Evolutionary conservation across 2,797 vertebrate species (phyloP).

Genomic region (Lates japonicus): DNA sequence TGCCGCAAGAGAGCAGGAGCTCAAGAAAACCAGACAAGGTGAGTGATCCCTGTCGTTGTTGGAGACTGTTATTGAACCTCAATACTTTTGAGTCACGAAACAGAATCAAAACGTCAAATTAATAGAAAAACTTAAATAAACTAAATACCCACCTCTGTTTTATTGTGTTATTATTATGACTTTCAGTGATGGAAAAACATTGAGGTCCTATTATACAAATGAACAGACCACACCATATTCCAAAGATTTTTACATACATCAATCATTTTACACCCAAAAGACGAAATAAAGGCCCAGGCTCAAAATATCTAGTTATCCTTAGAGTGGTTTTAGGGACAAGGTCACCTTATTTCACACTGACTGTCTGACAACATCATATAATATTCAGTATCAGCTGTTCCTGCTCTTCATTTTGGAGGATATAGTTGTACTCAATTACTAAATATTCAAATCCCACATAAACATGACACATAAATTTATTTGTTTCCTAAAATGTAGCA

Average conservation of each 20-base stretch:
- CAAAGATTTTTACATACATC: too few species aligned
- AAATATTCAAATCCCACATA: not conserved
- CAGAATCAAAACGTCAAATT: conserved; percentile 12
- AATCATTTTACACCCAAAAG: too few species aligned
- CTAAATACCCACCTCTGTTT: not conserved
- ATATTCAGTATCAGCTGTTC: not conserved
- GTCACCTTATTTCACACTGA: not conserved
- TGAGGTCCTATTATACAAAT: too few species aligned
- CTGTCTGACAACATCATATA: not conserved
- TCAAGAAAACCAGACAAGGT: conserved; percentile 12
- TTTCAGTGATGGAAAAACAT: too few species aligned
- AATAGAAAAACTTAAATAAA: too few species aligned
- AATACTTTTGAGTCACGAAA: conserved; percentile 6
- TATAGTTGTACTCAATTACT: not conserved
- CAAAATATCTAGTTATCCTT: too few species aligned
- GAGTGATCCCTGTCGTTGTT: conserved; percentile 56
- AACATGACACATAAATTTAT: not conserved
- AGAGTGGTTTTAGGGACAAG: too few species aligned
- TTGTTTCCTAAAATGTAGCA: not conserved
- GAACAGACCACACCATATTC: too few species aligned
- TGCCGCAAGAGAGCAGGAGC: conserved; percentile 33
- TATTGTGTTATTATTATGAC: too few species aligned
- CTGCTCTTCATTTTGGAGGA: not conserved
- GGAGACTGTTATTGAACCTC: not conserved
- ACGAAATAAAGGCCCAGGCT: too few species aligned